Percentiles rank a stretch among this genome's conserved stretches.
Evolutionary conservation across 1,140 invertebrate genomes (phyloP).

Genomic region (Rhyacophila brunnea): DNA sequence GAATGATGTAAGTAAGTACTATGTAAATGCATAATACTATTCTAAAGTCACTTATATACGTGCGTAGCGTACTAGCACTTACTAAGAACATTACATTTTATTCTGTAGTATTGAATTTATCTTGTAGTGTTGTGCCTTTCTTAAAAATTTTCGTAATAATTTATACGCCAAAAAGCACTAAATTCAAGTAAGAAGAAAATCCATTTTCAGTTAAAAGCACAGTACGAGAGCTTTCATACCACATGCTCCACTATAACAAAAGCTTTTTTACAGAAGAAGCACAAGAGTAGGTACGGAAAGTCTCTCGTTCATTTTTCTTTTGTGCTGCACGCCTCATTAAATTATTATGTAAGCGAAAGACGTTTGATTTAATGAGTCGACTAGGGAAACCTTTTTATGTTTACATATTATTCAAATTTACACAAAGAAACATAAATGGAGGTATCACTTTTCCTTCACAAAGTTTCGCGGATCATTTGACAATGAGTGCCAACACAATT

Average conservation of each 20-base stretch:
- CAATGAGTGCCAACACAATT: background rate
- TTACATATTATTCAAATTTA: conserved; percentile 35
- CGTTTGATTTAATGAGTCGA: conserved; percentile 33
- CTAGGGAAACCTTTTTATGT: conserved; percentile 28
- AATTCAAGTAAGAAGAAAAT: no score
- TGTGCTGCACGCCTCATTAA: conserved; percentile 22
- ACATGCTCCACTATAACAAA: background rate
- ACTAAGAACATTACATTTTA: no score
- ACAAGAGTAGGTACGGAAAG: no score
- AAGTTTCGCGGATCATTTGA: conserved; percentile 23
- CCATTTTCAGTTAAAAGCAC: background rate
- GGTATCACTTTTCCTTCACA: conserved; percentile 15
- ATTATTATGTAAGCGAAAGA: conserved; percentile 27
- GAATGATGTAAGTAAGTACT: no score
- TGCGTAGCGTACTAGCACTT: no score
- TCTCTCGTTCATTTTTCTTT: conserved; percentile 4
- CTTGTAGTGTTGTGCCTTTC: no score
- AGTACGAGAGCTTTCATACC: no score
- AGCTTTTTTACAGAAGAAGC: background rate
- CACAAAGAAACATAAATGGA: conserved; percentile 22
- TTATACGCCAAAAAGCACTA: no score
- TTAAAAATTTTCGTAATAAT: no score
- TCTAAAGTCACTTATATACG: no score
- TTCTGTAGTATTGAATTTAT: no score
- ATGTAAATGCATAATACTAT: no score